Evolutionary conservation across 2,888 invertebrate genomes (phyloP), one percentile per base, ranked within the genome.

Genomic region (Andrena marginata): DNA sequence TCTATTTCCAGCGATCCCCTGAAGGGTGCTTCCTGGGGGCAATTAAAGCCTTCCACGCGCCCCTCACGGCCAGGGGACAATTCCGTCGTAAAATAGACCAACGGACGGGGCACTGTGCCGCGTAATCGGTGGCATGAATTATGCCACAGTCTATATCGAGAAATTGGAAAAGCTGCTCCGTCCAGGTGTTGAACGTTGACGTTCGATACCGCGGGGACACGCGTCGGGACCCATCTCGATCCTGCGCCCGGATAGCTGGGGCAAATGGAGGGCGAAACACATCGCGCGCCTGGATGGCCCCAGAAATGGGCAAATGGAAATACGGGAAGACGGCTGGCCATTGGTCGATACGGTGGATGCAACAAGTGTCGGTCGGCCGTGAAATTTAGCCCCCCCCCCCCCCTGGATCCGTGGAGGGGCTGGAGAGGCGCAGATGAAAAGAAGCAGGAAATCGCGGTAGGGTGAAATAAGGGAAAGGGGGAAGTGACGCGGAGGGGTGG

Each of bases 341-440:
- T 85, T 78, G 85, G 79, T 81, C 84, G 87, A 85, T 56, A 64
- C 49, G 48, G 63, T n/a, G 67, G 64, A 77, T 69, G 91, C 91
- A 91, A 91, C 91, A 91, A 91, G 91, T 91, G 91, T 90, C 88
- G 72, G 82, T 87, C 89, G 85, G 69, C 87, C 88, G 85, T 90
- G 91, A 90, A 90, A 87, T 80, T 76, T 78, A 71, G 23, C 68
- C 74, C 59, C 62, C 33, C 33, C n/a, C n/a, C n/a, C n/a, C 8
- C 8, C 8, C 68, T 77, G 73, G 77, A 62, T 76, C 67, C 29
- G 33, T 23, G 76, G 23, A 16, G 2, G 56, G 67, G 54, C 20
- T 23, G 76, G 23, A 20, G 2, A 35, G 67, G 62, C 54, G 20
- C 8, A 7, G 20, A 62, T 35, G 67, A 29, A 63, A 64, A 26